These are phyloP conservation scores for Lysandra bellargus DNA, from an alignment of 2,888 invertebrate genomes.

Conservation along the genomic window DNA sequence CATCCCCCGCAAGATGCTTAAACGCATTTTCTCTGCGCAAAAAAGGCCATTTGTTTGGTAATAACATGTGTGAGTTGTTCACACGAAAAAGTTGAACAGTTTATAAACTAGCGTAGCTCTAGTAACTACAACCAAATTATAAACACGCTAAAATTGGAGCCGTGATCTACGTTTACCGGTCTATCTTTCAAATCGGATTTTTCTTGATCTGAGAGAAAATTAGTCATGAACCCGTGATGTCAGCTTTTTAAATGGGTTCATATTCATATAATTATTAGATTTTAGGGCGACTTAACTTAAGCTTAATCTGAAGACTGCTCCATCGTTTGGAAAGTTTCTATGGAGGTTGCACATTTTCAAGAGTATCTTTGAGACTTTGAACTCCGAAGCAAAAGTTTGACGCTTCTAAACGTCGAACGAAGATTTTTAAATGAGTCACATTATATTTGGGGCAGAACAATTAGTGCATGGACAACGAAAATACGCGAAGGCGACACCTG, in stretches of 20 bases:
- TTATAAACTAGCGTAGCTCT: not conserved
- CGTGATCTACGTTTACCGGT: not conserved
- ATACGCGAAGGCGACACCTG: constrained; percentile 28
- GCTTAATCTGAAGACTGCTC: no score
- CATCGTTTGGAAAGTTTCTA: no score
- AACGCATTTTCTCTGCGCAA: not conserved
- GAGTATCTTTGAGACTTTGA: not conserved
- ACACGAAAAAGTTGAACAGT: not conserved
- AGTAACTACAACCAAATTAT: constrained; percentile 8
- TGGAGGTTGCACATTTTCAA: no score
- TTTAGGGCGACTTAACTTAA: not conserved
- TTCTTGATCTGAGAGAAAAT: constrained; percentile 3
- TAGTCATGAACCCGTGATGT: not conserved
- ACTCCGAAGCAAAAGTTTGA: not conserved
- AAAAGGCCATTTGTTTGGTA: not conserved
- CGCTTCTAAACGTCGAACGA: not conserved
- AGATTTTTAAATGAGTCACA: constrained; percentile 8
- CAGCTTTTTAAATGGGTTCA: not conserved
- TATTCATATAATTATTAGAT: not conserved
- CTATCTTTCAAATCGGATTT: constrained; percentile 2
- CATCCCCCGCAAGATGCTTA: no score
- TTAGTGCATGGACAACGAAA: constrained; percentile 29
- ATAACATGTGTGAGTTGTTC: not conserved
- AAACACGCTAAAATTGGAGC: constrained; percentile 14
- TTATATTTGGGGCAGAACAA: constrained; percentile 28